phyloP scores from a whole-genome alignment of 2,888 invertebrate genomes.

The Drosophila multiciliata region DNA sequence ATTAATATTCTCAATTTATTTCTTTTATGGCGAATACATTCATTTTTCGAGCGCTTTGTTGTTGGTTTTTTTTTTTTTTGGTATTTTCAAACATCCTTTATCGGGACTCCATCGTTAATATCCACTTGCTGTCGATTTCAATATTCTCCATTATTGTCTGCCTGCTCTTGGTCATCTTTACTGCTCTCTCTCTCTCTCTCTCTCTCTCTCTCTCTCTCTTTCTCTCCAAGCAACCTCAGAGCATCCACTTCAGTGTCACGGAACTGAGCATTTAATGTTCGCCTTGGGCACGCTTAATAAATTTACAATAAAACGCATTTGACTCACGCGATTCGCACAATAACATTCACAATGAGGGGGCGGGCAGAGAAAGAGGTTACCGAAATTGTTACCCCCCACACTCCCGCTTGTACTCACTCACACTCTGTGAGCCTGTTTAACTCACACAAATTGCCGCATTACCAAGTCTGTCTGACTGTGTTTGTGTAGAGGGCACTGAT shows the following conservation, averaged over 20 bases:
- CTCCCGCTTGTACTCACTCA: constrained; percentile 3
- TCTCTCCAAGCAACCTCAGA: constrained; percentile 9
- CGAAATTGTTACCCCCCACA: constrained; percentile 24
- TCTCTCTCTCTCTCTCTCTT: background rate
- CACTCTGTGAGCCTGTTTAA: constrained; percentile 4
- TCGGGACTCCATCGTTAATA: constrained; percentile 35
- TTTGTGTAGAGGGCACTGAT: constrained; percentile 68
- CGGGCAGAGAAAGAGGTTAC: constrained; percentile 11
- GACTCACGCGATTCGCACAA: constrained; percentile 59
- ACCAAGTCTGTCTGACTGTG: constrained; percentile 66
- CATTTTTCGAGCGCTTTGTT: constrained; percentile 7
- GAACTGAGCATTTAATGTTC: constrained; percentile 68
- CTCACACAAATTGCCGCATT: constrained; percentile 78
- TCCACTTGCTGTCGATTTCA: constrained; percentile 50
- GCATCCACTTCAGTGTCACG: constrained; percentile 44
- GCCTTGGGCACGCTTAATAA: constrained; percentile 81
- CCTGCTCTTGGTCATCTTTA: constrained; percentile 52
- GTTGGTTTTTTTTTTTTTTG: constrained; percentile 12
- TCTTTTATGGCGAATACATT: constrained; percentile 16
- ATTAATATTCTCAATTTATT: constrained; percentile 17
- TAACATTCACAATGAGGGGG: constrained; percentile 13
- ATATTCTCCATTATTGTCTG: constrained; percentile 56
- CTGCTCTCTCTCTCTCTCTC: constrained; percentile 11
- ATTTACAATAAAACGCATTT: constrained; percentile 80
- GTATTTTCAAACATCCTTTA: constrained; percentile 35